Percentiles rank a stretch among this genome's conserved stretches.
phyloP scores from a whole-genome alignment of 1,140 invertebrate genomes.

The Stegodyphus mimosarum region DNA sequence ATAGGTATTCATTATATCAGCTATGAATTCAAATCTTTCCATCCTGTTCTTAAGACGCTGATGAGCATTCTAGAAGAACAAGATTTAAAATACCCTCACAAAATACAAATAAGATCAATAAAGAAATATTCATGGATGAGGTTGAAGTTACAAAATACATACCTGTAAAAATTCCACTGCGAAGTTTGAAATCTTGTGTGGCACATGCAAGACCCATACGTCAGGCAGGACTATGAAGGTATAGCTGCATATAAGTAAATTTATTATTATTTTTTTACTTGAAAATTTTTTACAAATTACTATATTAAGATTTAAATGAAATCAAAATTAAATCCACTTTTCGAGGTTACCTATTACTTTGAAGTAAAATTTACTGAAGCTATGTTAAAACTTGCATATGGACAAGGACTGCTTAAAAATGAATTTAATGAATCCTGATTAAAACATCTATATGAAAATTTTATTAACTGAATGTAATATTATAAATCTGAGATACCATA shows the following conservation, averaged over 20 bases:
- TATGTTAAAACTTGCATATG: too few species aligned
- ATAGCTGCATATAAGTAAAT: slow-evolving; percentile 57
- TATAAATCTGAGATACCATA: too few species aligned
- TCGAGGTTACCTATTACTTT: too few species aligned
- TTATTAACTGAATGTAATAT: too few species aligned
- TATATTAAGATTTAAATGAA: too few species aligned
- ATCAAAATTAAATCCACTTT: too few species aligned
- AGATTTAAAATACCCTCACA: background rate
- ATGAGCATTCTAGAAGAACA: slow-evolving; percentile 61
- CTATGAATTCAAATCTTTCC: slow-evolving; percentile 64
- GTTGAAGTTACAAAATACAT: background rate
- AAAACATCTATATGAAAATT: too few species aligned
- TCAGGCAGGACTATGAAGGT: slow-evolving; percentile 63
- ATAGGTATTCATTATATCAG: slow-evolving; percentile 62
- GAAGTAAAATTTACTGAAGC: too few species aligned
- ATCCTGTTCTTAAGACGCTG: slow-evolving; percentile 62
- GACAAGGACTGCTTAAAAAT: too few species aligned
- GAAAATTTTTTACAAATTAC: too few species aligned
- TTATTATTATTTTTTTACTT: too few species aligned
- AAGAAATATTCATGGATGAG: background rate
- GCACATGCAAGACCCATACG: slow-evolving; percentile 64
- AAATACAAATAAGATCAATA: background rate
- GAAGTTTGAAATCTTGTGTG: slow-evolving; percentile 62
- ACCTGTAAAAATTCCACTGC: slow-evolving; percentile 63
- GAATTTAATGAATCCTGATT: too few species aligned